Evolutionary conservation across 2,113 vertebrate species (phyloP), one percentile per base, ranked within the genome.

Genomic region (Cygnus atratus): DNA sequence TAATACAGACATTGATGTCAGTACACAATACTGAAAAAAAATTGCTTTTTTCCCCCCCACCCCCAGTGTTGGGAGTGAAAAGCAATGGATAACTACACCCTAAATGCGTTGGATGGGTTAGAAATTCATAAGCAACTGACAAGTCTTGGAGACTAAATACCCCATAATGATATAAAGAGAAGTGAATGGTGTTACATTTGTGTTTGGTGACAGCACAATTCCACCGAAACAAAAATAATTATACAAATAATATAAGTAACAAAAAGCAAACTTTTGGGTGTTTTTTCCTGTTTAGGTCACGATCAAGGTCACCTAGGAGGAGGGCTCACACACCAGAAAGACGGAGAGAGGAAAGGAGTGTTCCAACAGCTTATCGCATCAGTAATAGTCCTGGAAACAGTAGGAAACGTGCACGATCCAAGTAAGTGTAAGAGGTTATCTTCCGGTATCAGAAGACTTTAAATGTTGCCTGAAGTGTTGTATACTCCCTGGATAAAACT

Each of bases 231-330:
- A 10, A 44, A 46, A 77, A 33, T 31, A 28, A 41, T 39, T 21
- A n/a, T 21, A 25, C 31, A 21, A 46, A 16, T 48, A 6, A 9
- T 35, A 11, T n/a, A 84, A 93, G 21, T 52, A 66, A 26, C 57
- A 78, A 46, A 55, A 92, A 76, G 28, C 46, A 11, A 7, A 71
- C 31, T 33, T 71, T 2, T 10, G 15, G 15, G 13, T 79, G 2
- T 19, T 75, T 57, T 77, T 65, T 11, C 72, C 29, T 77, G 19
- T 70, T 77, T 85, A 99, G 99, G 96, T 99, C 98, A 3, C 98
- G 98, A 3, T 99, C 99, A 6, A 98, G 98, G 95, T 99, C 99
- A 9, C 99, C 99, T 1, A 98, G 98, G 91, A 98, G 98, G 88
- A 98, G 98, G 88, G 97, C 96, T 17, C 97, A 97, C 85, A 98